Evolutionary conservation across 2,888 invertebrate genomes (phyloP).

Genomic region (Apamea anceps): DNA sequence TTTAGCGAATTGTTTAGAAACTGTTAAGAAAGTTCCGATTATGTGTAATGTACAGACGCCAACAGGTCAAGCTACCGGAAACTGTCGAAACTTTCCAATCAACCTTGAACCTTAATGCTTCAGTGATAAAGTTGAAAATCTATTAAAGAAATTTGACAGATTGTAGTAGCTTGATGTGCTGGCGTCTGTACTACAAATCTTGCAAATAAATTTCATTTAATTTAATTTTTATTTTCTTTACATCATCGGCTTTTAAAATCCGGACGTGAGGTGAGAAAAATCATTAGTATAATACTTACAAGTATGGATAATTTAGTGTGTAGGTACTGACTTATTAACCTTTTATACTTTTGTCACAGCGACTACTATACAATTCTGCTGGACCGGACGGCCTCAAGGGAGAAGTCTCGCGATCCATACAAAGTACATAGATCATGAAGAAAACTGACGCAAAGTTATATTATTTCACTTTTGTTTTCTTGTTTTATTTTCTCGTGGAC

Average conservation of each 20-base stretch:
- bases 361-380: constrained; percentile 25
- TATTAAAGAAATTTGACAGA: too few relatives aligned
- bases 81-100: too few relatives aligned
- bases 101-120: too few relatives aligned
- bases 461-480: constrained; percentile 42
- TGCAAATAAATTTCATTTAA: too few relatives aligned
- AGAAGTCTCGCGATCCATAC: constrained; percentile 27
- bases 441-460: constrained; percentile 35
- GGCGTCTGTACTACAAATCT: too few relatives aligned
- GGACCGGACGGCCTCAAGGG: constrained; percentile 14
- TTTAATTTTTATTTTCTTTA: too few relatives aligned
- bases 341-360: constrained; percentile 3
- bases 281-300: not conserved
- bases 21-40: too few relatives aligned
- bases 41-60: too few relatives aligned
- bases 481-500: constrained; percentile 35
- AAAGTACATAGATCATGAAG: constrained; percentile 38
- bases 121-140: too few relatives aligned
- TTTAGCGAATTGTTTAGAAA: too few relatives aligned
- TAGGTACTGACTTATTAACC: constrained; percentile 6
- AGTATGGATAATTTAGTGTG: not conserved
- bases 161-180: too few relatives aligned
- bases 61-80: too few relatives aligned
- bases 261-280: not conserved
- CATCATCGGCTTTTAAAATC: not conserved